Evolutionary conservation across 2,797 vertebrate species (phyloP).

Genomic region (Sorex maritimensis): DNA sequence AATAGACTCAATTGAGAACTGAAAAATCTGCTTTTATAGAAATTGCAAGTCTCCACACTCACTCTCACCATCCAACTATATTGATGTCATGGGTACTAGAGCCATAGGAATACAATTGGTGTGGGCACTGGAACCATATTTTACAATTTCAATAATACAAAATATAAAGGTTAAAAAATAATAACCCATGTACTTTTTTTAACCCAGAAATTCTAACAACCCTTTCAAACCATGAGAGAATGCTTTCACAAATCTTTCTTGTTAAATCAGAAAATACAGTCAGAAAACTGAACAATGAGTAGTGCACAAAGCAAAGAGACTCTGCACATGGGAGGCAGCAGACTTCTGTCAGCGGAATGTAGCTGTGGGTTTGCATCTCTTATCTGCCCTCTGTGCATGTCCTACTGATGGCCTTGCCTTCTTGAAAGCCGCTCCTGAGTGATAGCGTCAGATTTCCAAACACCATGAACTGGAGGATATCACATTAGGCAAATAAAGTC

Average conservation of each 20-base stretch:
- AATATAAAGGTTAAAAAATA: too few species aligned
- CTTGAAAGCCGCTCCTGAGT: not conserved
- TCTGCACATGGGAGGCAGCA: not conserved
- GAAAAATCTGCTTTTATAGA: not conserved
- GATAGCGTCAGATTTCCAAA: not conserved
- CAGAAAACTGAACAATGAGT: not conserved
- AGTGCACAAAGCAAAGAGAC: slow-evolving; percentile 32
- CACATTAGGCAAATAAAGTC: too few species aligned
- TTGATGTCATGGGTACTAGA: too few species aligned
- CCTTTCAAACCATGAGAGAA: not conserved
- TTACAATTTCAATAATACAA: too few species aligned
- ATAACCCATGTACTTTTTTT: not conserved
- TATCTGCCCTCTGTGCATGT: not conserved
- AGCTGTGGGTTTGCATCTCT: not conserved
- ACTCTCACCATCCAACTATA: too few species aligned
- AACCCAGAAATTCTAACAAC: not conserved
- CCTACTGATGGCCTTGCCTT: not conserved
- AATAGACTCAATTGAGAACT: not conserved
- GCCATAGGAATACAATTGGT: too few species aligned
- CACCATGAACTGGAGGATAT: too few species aligned
- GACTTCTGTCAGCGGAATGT: not conserved
- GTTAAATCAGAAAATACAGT: too few species aligned
- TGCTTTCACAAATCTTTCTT: not conserved
- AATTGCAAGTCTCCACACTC: not conserved
- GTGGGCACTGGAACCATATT: too few species aligned